Evolutionary conservation across 2,888 invertebrate species (phyloP).

Genomic region (Acholoe squamosa): DNA sequence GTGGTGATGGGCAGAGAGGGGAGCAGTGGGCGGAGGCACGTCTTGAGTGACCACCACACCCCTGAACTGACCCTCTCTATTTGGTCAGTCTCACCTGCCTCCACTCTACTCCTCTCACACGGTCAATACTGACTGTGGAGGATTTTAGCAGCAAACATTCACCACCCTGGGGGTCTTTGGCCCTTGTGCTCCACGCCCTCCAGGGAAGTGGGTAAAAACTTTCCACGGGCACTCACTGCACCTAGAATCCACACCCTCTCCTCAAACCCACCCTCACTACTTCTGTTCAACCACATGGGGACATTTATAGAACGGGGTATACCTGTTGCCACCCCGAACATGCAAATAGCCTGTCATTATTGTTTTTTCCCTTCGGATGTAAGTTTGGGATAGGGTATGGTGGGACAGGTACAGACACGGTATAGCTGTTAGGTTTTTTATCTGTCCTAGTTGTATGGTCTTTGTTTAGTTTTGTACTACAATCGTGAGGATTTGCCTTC

Average conservation of each 20-base stretch:
- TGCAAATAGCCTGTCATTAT: no score
- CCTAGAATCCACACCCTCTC: background rate
- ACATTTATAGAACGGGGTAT: no score
- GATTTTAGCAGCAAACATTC: conserved; percentile 48
- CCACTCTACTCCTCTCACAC: background rate
- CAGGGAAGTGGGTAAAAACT: background rate
- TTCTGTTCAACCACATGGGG: no score
- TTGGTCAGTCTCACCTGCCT: conserved; percentile 35
- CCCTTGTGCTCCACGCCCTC: conserved; percentile 10
- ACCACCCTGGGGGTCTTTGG: background rate
- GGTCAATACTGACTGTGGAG: conserved; percentile 24
- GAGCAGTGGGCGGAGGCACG: background rate
- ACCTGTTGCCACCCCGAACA: no score
- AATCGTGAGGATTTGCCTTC: no score
- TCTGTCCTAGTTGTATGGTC: no score
- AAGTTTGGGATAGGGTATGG: no score
- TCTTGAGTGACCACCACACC: conserved; percentile 26
- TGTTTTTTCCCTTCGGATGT: no score
- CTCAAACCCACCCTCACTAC: background rate
- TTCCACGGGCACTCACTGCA: background rate
- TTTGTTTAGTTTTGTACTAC: no score
- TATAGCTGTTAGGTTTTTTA: no score
- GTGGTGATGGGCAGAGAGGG: conserved; percentile 5
- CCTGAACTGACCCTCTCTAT: conserved; percentile 6
- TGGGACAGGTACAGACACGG: no score